Conservation (phyloP, 2,113 vertebrate genomes). For the Pterocles gutturalis region DNA sequence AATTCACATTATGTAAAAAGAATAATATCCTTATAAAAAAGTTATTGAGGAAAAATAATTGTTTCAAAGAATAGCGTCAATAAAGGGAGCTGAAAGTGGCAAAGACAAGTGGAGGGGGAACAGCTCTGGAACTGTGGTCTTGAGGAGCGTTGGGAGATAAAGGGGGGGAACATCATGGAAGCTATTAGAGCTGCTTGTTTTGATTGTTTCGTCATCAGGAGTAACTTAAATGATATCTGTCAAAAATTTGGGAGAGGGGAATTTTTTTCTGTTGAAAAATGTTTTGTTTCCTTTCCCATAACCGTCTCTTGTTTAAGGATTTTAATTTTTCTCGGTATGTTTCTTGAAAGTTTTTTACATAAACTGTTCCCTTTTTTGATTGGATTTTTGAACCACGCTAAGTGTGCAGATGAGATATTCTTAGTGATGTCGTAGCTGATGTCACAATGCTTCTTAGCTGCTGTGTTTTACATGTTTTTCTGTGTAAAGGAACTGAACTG, state of each 20-base stretch:
- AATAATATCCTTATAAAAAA: background rate
- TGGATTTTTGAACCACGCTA: background rate
- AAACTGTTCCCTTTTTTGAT: rapidly evolving
- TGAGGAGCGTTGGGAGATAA: rapidly evolving
- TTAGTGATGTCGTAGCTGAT: background rate
- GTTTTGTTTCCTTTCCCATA: background rate
- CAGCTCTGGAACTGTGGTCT: background rate
- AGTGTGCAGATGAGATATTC: background rate
- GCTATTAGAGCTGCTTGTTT: rapidly evolving
- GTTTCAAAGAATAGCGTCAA: background rate
- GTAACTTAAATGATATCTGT: background rate
- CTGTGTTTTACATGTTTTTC: rapidly evolving
- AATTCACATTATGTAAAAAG: background rate
- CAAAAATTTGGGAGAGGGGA: no score
- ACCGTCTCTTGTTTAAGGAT: no score
- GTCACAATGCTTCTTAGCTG: no score
- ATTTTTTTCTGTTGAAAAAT: background rate
- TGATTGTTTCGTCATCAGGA: background rate
- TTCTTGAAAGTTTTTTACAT: background rate
- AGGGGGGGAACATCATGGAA: rapidly evolving
- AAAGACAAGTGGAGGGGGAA: rapidly evolving
- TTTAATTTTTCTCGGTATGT: rapidly evolving
- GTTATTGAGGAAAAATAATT: background rate
- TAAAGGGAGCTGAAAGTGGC: background rate
- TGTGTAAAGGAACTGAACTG: background rate